Conservation (phyloP, 2,888 invertebrate species). For the Spisula solida region DNA sequence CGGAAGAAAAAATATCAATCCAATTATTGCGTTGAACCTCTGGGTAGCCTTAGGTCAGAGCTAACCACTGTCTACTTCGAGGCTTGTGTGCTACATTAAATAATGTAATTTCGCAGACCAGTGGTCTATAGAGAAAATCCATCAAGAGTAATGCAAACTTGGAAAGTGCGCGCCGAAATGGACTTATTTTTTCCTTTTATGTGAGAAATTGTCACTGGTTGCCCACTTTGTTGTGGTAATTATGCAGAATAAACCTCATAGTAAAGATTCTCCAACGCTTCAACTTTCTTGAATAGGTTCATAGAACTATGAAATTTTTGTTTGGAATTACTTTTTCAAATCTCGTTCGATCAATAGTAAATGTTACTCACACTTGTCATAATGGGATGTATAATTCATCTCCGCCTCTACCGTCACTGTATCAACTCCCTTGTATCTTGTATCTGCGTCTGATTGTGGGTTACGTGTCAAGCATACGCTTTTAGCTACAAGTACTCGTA, state of each 20-base stretch:
- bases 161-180: slow-evolving; percentile 49
- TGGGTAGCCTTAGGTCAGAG: slow-evolving; percentile 61
- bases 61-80: slow-evolving; percentile 50
- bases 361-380: slow-evolving; percentile 41
- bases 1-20: slow-evolving; percentile 61
- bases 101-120: slow-evolving; percentile 74
- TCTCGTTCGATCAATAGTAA: neutral
- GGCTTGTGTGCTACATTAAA: slow-evolving; percentile 68
- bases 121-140: slow-evolving; percentile 61
- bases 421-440: slow-evolving; percentile 45
- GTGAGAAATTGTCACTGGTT: slow-evolving; percentile 38
- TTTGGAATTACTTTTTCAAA: slow-evolving; percentile 68
- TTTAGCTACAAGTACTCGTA: neutral
- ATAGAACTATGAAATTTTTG: slow-evolving; percentile 72
- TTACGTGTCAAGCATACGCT: neutral
- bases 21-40: slow-evolving; percentile 53
- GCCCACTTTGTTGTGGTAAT: slow-evolving; percentile 70
- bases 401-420: slow-evolving; percentile 53
- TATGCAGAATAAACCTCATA: slow-evolving; percentile 64
- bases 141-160: slow-evolving; percentile 69
- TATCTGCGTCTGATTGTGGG: slow-evolving; percentile 43
- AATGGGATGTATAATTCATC: slow-evolving; percentile 54
- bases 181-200: slow-evolving; percentile 47
- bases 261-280: slow-evolving; percentile 68
- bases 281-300: slow-evolving; percentile 69